Evolutionary conservation across 2,113 vertebrate genomes (phyloP).

Genomic region (Noctilio leporinus): DNA sequence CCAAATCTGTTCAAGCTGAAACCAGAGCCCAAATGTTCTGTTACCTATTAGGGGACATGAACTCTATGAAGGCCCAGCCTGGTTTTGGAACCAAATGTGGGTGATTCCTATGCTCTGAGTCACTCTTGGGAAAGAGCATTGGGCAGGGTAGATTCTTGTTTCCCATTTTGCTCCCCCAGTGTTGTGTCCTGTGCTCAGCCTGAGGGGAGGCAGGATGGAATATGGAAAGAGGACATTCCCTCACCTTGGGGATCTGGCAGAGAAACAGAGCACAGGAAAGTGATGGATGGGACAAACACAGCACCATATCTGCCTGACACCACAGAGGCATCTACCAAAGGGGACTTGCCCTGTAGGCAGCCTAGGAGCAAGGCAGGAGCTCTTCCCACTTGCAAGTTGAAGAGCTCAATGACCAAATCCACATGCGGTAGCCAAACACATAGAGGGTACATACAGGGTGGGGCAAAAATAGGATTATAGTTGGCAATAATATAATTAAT

Average conservation of each 20-base stretch:
- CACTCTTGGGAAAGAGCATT: not conserved
- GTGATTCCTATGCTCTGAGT: slow-evolving; percentile 12
- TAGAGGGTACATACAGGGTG: not conserved
- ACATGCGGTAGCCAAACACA: not conserved
- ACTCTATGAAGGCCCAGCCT: not conserved
- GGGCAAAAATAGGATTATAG: not conserved
- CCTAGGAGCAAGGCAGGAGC: not conserved
- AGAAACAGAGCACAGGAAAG: not conserved
- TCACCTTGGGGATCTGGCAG: not conserved
- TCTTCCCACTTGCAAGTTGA: not conserved
- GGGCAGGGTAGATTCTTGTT: not conserved
- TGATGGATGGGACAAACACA: fast-evolving
- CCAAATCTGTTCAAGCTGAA: not conserved
- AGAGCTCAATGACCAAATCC: not conserved
- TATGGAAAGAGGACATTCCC: not conserved
- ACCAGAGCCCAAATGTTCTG: not conserved
- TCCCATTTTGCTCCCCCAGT: not conserved
- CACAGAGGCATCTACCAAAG: not conserved
- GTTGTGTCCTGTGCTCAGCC: not conserved
- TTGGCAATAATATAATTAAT: not conserved
- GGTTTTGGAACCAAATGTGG: not conserved
- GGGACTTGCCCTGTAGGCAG: not conserved
- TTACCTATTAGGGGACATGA: not conserved
- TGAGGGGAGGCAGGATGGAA: not conserved
- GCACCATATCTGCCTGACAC: fast-evolving